Percentiles rank a stretch among this genome's conserved stretches.
These are phyloP conservation scores for Enhydra lutris DNA, from an alignment of 2,113 vertebrate genomes.

Conservation along the genomic window DNA sequence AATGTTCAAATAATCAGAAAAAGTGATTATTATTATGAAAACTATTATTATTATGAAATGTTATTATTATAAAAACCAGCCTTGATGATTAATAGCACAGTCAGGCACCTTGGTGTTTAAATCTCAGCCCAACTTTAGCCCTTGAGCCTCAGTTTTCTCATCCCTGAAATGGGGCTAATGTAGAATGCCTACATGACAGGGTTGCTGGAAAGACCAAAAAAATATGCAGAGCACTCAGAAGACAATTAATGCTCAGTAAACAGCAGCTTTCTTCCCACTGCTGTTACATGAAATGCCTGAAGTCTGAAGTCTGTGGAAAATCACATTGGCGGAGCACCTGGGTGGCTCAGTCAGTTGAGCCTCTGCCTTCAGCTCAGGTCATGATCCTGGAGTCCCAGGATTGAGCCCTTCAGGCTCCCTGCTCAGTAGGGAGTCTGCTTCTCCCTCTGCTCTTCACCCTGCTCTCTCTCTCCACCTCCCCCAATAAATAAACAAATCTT, in stretches of 20 bases:
- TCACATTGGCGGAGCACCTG: no score
- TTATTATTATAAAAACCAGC: background rate
- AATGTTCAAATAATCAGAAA: background rate
- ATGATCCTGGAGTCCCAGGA: no score
- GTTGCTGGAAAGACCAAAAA: background rate
- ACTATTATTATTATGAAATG: background rate
- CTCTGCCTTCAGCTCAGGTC: no score
- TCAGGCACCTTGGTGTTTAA: background rate
- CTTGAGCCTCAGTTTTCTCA: background rate
- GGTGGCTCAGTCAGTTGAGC: no score
- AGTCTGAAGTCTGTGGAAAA: background rate
- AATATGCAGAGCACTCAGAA: no score
- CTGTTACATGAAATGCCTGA: background rate
- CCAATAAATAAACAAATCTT: background rate
- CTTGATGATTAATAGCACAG: background rate
- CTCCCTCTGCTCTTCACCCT: no score
- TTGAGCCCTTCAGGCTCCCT: no score
- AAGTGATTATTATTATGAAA: background rate
- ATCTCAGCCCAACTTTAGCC: background rate
- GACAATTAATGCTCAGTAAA: background rate
- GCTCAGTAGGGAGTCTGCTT: no score
- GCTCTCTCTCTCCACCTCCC: no score
- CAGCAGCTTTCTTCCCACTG: background rate
- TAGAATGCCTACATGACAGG: background rate
- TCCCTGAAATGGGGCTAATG: background rate